Base-by-base conservation (phyloP, 2,113 vertebrate genomes). In the Dascyllus trimaculatus region DNA sequence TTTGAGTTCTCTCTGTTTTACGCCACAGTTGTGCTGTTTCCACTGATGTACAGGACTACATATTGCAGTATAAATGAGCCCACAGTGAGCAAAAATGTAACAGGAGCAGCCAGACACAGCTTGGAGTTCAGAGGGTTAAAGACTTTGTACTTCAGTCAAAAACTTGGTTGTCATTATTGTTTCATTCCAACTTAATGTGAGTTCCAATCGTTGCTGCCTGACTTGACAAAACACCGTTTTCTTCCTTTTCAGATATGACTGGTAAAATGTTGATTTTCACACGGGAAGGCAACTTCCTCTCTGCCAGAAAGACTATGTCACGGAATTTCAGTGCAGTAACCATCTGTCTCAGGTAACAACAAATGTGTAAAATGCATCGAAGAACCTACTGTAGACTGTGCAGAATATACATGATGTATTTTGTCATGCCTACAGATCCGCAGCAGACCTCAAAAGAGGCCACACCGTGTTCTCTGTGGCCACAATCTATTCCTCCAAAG, bases 201-300 rank as follows among this genome's bases (percentile, higher is more conserved):
- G 9, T 40, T 40, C 9, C 7, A 40, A 10, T 40, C 7, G 9
- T 40, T 40, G 11, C 38, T 40, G 38, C 8, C 11, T 40, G 38
- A 40, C 38, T 5, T 40, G 35, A 35, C 35, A 35, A 35, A 35
- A 35, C 13, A 40, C 38, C 11, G 40, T 13, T 43, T 43, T 52
- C 4, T 68, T 35, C 8, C 8, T 43, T 78, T 63, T 54, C 46
- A 93, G 93, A 93, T 77, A 63, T 94, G 61, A 85, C 90, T 14
- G 86, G 85, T 53, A 89, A 89, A 85, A 86, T 94, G 88, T 92
- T 94, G 15, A 86, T 59, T 7, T 94, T 94, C 60, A 85, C 93
- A 40, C 38, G 21, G 35, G 11, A 88, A 76, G 75, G 65, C 40
- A 78, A 51, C 13, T 68, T 4, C 11, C 67, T 82, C 63, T 51